Percentiles rank a stretch among this genome's conserved stretches.
These are phyloP conservation scores for Micromesistius poutassou DNA, from an alignment of 2,797 vertebrate species.

Conservation along the genomic window DNA sequence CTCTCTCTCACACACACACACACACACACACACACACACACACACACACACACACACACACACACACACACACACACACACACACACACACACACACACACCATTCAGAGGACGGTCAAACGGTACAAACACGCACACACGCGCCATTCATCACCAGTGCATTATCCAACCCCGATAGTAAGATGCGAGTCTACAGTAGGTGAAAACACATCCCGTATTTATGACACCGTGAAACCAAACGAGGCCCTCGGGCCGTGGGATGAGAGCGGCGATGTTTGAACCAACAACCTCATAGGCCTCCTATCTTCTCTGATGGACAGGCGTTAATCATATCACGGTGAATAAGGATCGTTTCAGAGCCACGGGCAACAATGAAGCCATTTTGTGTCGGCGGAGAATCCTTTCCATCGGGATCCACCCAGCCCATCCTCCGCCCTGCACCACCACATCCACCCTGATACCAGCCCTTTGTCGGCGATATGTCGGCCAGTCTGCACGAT, in stretches of 20 bases:
- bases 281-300: too few relatives aligned
- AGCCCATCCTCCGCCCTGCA: not conserved
- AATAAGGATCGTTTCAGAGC: not conserved
- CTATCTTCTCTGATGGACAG: too few relatives aligned
- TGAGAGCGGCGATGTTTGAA: not conserved
- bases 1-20: too few relatives aligned
- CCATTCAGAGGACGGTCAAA: too few relatives aligned
- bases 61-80: too few relatives aligned
- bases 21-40: too few relatives aligned
- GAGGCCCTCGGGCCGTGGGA: not conserved
- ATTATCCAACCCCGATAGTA: not conserved
- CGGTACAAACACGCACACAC: too few relatives aligned
- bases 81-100: too few relatives aligned
- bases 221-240: not conserved
- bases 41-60: too few relatives aligned
- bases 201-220: not conserved
- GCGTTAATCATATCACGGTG: not conserved
- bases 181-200: not conserved
- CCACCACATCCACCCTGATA: not conserved
- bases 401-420: not conserved
- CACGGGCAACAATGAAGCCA: not conserved
- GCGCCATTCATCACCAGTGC: not conserved
- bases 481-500: too few relatives aligned
- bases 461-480: too few relatives aligned
- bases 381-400: not conserved